Conservation (phyloP, 2,797 vertebrate species). For the Parambassis ranga region DNA sequence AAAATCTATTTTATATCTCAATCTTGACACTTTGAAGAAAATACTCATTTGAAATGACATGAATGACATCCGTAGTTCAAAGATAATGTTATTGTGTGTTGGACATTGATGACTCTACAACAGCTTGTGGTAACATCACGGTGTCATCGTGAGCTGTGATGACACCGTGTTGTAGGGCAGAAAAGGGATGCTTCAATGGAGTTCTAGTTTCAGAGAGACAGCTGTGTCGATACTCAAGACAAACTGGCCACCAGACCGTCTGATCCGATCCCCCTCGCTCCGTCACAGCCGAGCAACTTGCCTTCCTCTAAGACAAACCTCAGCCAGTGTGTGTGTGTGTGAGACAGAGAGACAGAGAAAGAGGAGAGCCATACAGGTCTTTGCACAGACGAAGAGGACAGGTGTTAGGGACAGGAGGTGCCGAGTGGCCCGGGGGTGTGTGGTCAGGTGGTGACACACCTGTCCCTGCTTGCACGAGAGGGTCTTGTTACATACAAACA, state of each 20-base stretch:
- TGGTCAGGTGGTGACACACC: slow-evolving; percentile 81
- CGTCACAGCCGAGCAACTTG: slow-evolving; percentile 68
- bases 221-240: slow-evolving; percentile 65
- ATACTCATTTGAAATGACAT: not conserved
- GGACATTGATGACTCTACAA: slow-evolving; percentile 15
- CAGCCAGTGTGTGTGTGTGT: slow-evolving; percentile 20
- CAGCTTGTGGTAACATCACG: slow-evolving; percentile 41
- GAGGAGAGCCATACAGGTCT: slow-evolving; percentile 45
- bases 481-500: slow-evolving; percentile 66
- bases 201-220: slow-evolving; percentile 76
- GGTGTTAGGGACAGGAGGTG: slow-evolving; percentile 83
- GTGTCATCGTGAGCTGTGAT: slow-evolving; percentile 34
- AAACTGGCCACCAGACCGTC: slow-evolving; percentile 40
- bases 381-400: slow-evolving; percentile 72
- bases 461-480: slow-evolving; percentile 71
- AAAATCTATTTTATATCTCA: too few relatives aligned
- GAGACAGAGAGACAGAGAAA: slow-evolving; percentile 7
- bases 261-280: slow-evolving; percentile 34
- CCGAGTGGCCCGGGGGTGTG: slow-evolving; percentile 69
- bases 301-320: slow-evolving; percentile 41
- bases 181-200: slow-evolving; percentile 32
- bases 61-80: not conserved
- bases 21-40: not conserved
- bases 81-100: not conserved
- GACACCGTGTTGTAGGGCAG: slow-evolving; percentile 28